phyloP scores from a whole-genome alignment of 2,888 invertebrate genomes.

The Diplazon laetatorius region DNA sequence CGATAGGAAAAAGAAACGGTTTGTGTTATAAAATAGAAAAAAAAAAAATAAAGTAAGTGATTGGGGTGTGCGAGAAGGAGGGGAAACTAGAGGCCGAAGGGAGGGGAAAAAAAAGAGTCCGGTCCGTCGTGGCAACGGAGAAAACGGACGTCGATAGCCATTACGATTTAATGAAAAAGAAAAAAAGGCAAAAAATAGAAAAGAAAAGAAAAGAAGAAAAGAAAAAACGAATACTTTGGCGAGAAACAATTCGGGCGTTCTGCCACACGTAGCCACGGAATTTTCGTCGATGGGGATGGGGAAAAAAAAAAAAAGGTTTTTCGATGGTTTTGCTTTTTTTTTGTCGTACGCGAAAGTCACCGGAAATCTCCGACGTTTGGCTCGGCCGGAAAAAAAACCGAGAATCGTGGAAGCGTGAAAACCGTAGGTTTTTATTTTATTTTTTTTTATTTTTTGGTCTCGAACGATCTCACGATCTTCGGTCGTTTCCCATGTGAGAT shows the following conservation, averaged over 20 bases:
- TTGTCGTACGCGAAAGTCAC: slow-evolving; percentile 32
- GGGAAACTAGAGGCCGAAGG: neutral
- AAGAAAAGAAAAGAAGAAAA: slow-evolving; percentile 4
- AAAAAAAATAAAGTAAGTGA: neutral
- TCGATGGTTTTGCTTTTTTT: too few species aligned
- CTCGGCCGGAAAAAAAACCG: neutral
- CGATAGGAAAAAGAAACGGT: neutral
- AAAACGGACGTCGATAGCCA: slow-evolving; percentile 72
- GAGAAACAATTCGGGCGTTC: slow-evolving; percentile 70
- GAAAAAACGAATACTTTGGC: too few species aligned
- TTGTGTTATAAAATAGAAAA: neutral
- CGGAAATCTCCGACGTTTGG: slow-evolving; percentile 32
- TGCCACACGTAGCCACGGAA: slow-evolving; percentile 44
- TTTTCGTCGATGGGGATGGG: slow-evolving; percentile 10
- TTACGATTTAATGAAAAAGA: slow-evolving; percentile 78
- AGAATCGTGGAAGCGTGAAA: neutral
- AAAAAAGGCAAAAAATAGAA: too few species aligned
- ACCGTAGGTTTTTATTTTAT: too few species aligned
- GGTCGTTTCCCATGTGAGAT: too few species aligned
- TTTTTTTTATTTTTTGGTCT: too few species aligned
- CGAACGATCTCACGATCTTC: too few species aligned
- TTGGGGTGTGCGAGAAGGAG: neutral
- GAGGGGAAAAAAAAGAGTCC: neutral
- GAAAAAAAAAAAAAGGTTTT: too few species aligned
- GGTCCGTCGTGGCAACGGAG: slow-evolving; percentile 44